Percentiles rank a stretch among this genome's conserved stretches.
phyloP scores from a whole-genome alignment of 64 coral and sea anemone genomes.

The Montipora efflorescens region DNA sequence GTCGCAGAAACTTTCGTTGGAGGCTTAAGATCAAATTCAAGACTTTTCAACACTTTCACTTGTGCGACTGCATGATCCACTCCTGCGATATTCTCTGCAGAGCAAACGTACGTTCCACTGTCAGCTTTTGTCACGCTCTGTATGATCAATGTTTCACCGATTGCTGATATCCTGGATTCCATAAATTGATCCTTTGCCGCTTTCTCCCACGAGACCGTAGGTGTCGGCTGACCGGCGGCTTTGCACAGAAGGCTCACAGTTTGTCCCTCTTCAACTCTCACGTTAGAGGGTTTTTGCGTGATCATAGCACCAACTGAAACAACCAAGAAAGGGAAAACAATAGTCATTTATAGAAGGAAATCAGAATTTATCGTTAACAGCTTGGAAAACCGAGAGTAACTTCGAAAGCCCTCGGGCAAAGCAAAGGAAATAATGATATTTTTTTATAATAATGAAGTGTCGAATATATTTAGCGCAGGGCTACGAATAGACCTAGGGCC shows the following conservation, averaged over 20 bases:
- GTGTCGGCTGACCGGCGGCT: constrained; percentile 37
- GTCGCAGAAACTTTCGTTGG: neutral
- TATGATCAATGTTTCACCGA: neutral
- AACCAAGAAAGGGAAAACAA: too few species aligned
- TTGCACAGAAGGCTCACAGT: constrained; percentile 10
- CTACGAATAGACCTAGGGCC: too few species aligned
- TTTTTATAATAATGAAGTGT: too few species aligned
- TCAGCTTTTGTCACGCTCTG: neutral
- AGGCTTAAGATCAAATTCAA: constrained; percentile 12
- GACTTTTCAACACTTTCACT: constrained; percentile 11
- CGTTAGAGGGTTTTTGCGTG: neutral
- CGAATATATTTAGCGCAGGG: too few species aligned
- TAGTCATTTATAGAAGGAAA: too few species aligned
- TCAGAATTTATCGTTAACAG: too few species aligned
- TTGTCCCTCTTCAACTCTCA: constrained; percentile 37
- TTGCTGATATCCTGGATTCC: neutral
- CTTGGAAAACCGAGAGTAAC: too few species aligned
- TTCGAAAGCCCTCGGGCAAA: too few species aligned
- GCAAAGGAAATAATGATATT: too few species aligned
- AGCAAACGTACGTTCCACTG: constrained; percentile 17
- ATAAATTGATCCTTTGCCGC: neutral
- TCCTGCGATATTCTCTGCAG: constrained; percentile 26
- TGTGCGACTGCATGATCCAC: neutral
- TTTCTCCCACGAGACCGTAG: constrained; percentile 41
- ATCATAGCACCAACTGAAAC: constrained; percentile 12